Evolutionary conservation across 2,888 invertebrate species (phyloP).

Genomic region (Drepanosiphum platanoidis): DNA sequence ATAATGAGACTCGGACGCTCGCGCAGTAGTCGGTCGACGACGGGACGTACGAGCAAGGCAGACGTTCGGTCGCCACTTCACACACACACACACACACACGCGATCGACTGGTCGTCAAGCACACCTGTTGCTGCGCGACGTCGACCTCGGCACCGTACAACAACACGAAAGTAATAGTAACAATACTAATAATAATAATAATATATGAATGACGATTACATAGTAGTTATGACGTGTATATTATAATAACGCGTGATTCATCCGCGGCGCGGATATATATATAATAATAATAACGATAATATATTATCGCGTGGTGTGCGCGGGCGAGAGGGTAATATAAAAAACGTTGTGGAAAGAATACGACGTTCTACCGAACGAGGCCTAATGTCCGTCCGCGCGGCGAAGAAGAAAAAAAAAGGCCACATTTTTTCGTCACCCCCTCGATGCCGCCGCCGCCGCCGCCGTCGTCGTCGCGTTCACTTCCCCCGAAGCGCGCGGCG

Average conservation of each 20-base stretch:
- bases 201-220: not conserved
- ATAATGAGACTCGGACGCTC: too few relatives aligned
- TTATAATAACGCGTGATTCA: not conserved
- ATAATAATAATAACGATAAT: not conserved
- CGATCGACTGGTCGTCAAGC: not conserved
- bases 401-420: not conserved
- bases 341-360: not conserved
- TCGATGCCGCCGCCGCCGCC: not conserved
- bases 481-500: not conserved
- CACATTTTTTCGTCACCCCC: slow-evolving; percentile 40
- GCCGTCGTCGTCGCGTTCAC: not conserved
- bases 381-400: not conserved
- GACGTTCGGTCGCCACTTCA: slow-evolving; percentile 37
- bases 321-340: not conserved
- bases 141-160: not conserved
- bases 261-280: not conserved
- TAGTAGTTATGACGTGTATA: not conserved
- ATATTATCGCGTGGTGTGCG: not conserved
- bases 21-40: too few relatives aligned
- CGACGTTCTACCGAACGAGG: slow-evolving; percentile 4
- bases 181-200: not conserved
- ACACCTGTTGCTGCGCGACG: slow-evolving; percentile 46
- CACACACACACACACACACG: not conserved
- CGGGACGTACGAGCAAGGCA: not conserved
- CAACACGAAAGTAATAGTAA: not conserved